Percentiles rank a stretch among this genome's conserved stretches.
phyloP scores from a whole-genome alignment of 1,140 invertebrate genomes.

The Bombyx mori region DNA sequence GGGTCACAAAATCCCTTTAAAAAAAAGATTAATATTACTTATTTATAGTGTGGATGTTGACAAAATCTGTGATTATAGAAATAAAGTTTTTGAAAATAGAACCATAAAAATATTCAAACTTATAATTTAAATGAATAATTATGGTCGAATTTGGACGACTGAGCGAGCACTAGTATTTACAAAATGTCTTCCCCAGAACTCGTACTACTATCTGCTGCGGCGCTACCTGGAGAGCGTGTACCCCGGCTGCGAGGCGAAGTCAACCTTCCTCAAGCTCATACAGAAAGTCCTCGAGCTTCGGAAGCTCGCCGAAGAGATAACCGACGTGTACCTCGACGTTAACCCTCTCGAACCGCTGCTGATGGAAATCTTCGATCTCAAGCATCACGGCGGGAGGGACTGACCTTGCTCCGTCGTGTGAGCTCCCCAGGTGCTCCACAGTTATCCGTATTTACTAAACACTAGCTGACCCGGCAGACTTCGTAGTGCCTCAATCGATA shows the following conservation, averaged over 20 bases:
- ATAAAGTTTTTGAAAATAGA: too few relatives aligned
- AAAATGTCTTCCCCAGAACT: constrained; percentile 75
- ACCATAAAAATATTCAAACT: too few relatives aligned
- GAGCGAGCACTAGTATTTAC: neutral
- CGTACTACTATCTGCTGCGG: constrained; percentile 89
- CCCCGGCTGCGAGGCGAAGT: constrained; percentile 86
- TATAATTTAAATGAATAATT: neutral
- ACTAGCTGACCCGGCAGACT: too few relatives aligned
- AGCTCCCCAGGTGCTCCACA: too few relatives aligned
- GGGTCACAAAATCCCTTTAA: too few relatives aligned
- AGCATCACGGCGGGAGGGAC: constrained; percentile 60
- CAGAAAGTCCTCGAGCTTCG: constrained; percentile 90
- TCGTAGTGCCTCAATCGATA: too few relatives aligned
- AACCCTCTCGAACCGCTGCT: constrained; percentile 94
- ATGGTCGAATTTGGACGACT: too few relatives aligned
- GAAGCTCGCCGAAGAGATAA: constrained; percentile 87
- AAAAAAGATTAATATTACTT: too few relatives aligned
- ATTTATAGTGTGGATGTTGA: too few relatives aligned
- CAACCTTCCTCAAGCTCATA: constrained; percentile 88
- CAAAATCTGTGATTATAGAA: too few relatives aligned
- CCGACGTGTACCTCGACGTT: constrained; percentile 90
- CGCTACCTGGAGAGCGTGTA: constrained; percentile 89
- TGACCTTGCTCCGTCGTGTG: neutral
- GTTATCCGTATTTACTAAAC: too few relatives aligned
- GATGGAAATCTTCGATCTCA: constrained; percentile 94